Base-by-base conservation (phyloP, 2,888 invertebrate genomes). In the Calliopum simillimum region DNA sequence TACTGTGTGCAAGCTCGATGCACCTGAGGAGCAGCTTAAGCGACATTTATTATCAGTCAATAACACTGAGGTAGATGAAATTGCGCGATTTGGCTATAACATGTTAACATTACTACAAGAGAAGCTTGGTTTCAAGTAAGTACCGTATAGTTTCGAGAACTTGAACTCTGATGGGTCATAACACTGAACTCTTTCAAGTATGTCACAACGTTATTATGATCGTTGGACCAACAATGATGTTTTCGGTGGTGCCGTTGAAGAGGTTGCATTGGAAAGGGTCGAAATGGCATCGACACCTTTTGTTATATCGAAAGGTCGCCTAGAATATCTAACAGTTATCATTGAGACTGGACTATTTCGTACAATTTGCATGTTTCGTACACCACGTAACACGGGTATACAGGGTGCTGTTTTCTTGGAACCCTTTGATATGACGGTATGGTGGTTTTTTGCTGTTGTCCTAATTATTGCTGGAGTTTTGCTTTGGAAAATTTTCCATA, bases 361-460 rank as follows among this genome's bases (percentile, higher is more conserved):
- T 6, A 85, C 88, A 19, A 82, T 86, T 41, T 89, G 91, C 73
- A 79, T 91, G 46, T 91, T 91, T 81, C 88, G 88, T 13, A 88
- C 89, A 33, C 90, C 90, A 0, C 87, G 88, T 19, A 84, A 90
- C 71, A 78, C 80, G 11, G 89, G 89, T 1, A 87, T 88, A n/a
- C 87, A 89, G 0, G 87, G 87, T 56, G 89, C 89, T 74, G 88
- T 90, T 6, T 90, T 90, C 75, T 83, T 88, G 2, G 81, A 89
- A 56, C 90, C 91, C 0, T 91, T 91, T 75, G 86, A 87, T 41
- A 76, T 78, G 0, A 74, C 82, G 1, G 90, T 91, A 2, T 91
- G 91, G 91, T 77, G 88, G 19, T 81, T 87, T 0, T 87, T 87
- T 59, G 85, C 82, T 1, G 77, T 81, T 0, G 73, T 88, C 8